phyloP scores from a whole-genome alignment of 2,888 invertebrate genomes.

The Plebejus anna region DNA sequence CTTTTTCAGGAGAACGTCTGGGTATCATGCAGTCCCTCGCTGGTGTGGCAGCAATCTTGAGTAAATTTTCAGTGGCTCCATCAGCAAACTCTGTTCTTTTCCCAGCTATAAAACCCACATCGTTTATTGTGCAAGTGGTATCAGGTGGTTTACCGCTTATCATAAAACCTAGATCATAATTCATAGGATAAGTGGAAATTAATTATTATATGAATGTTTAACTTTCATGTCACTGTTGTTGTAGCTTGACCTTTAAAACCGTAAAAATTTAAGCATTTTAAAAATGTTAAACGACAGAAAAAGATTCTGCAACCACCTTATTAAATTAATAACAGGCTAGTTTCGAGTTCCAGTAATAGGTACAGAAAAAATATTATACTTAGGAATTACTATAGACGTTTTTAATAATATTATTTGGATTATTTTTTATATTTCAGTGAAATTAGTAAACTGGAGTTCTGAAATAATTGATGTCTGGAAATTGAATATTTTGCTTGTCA shows the following conservation, averaged over 20 bases:
- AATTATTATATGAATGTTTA: not conserved
- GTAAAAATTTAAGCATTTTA: not conserved
- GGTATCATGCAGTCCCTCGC: slow-evolving; percentile 39
- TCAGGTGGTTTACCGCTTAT: not conserved
- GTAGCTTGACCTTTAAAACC: not conserved
- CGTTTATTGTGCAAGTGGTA: slow-evolving; percentile 18
- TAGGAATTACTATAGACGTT: too few relatives aligned
- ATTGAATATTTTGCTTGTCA: too few relatives aligned
- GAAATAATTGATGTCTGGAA: too few relatives aligned
- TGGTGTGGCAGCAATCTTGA: slow-evolving; percentile 37
- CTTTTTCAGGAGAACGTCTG: slow-evolving; percentile 37
- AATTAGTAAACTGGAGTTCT: too few relatives aligned
- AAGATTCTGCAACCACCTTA: too few relatives aligned
- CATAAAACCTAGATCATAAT: not conserved
- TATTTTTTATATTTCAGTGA: too few relatives aligned
- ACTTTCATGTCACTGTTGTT: not conserved
- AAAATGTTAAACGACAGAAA: not conserved
- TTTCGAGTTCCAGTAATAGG: too few relatives aligned
- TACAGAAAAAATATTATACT: too few relatives aligned
- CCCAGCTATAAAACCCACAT: slow-evolving; percentile 2
- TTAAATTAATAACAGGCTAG: too few relatives aligned
- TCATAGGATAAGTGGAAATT: not conserved
- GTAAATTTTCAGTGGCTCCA: slow-evolving; percentile 36
- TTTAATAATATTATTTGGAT: too few relatives aligned
- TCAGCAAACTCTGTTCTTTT: slow-evolving; percentile 29